Percentiles rank a stretch among this genome's conserved stretches.
These are phyloP conservation scores for Cyrtodaria siliqua DNA, from an alignment of 2,888 invertebrate genomes.

Conservation along the genomic window DNA sequence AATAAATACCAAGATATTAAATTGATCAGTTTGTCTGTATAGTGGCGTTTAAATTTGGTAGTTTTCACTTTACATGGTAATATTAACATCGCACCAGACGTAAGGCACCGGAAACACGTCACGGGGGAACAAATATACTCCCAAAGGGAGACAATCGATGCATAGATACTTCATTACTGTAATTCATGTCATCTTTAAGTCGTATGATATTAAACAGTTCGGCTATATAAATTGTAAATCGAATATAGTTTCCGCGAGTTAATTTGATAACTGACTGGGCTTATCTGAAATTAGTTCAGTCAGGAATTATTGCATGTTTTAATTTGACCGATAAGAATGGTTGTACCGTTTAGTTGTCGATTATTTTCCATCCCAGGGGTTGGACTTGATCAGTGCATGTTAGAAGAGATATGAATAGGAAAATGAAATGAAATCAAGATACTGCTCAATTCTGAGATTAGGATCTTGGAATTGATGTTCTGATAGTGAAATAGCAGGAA, in stretches of 20 bases:
- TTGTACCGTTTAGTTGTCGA: conserved; percentile 3
- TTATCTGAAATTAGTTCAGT: conserved; percentile 5
- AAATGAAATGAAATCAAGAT: too few species aligned
- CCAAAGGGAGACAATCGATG: conserved; percentile 25
- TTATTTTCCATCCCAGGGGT: conserved; percentile 12
- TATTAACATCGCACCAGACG: conserved; percentile 29
- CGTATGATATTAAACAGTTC: conserved; percentile 24
- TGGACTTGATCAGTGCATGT: too few species aligned
- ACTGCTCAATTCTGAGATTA: too few species aligned
- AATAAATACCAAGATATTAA: conserved; percentile 36
- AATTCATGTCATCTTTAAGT: conserved; percentile 31
- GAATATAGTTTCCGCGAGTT: conserved; percentile 11
- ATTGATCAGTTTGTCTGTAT: conserved; percentile 21
- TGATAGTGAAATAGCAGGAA: too few species aligned
- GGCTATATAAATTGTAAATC: conserved; percentile 26
- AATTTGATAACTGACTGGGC: conserved; percentile 18
- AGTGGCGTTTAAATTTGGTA: conserved; percentile 1
- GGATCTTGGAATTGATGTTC: too few species aligned
- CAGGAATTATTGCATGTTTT: conserved; percentile 13
- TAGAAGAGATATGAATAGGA: too few species aligned
- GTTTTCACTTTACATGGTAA: conserved; percentile 6
- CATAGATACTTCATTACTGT: conserved; percentile 47
- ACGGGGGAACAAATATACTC: not conserved
- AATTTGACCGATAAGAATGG: conserved; percentile 14
- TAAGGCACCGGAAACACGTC: conserved; percentile 20